A percentile compares a stretch with the other conserved stretches of the same genome.
phyloP scores from a whole-genome alignment of 2,797 vertebrate genomes.

The Coreius guichenoti region DNA sequence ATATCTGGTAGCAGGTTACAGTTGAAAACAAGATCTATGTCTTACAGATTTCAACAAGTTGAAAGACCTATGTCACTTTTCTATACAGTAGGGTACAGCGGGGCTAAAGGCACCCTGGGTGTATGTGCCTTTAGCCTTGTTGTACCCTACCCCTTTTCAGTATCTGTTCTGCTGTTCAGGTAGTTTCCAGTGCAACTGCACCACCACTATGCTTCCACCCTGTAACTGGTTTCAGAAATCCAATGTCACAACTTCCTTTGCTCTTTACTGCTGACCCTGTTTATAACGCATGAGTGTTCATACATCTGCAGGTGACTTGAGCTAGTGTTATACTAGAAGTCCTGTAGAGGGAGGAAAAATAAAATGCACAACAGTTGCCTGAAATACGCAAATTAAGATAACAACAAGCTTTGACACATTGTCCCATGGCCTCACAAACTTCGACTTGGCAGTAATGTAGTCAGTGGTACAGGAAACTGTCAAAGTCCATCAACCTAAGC shows the following conservation, averaged over 20 bases:
- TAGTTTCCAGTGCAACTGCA: neutral
- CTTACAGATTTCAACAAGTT: neutral
- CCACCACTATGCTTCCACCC: neutral
- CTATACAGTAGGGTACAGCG: neutral
- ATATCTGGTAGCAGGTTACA: neutral
- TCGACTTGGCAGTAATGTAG: neutral
- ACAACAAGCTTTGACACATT: slow-evolving; percentile 1
- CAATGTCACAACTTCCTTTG: neutral
- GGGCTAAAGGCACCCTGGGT: neutral
- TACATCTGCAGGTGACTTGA: neutral
- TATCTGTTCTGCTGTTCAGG: neutral
- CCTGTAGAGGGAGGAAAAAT: neutral
- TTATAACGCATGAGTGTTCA: neutral
- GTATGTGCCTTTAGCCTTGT: neutral
- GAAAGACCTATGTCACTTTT: neutral
- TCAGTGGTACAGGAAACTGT: slow-evolving; percentile 13
- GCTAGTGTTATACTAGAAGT: too few species aligned
- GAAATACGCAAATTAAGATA: neutral
- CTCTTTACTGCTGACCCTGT: neutral
- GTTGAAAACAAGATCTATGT: neutral
- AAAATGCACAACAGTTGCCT: neutral
- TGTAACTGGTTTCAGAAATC: neutral
- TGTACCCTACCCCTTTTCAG: neutral
- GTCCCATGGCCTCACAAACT: neutral
- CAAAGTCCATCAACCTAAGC: neutral